Evolutionary conservation across 1,140 invertebrate species (phyloP).

Genomic region (Tetramorium parvispinum): DNA sequence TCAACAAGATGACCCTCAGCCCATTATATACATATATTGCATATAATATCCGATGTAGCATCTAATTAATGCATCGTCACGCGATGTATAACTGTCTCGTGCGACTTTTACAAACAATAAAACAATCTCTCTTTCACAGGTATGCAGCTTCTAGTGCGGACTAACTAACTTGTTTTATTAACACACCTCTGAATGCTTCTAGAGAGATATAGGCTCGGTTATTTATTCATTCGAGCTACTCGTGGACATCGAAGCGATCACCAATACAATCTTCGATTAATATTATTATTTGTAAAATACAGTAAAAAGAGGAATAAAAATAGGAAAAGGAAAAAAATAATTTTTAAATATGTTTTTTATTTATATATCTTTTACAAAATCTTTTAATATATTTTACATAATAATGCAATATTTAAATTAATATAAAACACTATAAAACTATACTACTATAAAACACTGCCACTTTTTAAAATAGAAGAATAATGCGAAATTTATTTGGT

Average conservation of each 20-base stretch:
- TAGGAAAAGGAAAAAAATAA: not conserved
- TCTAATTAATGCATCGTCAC: conserved; percentile 54
- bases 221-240: conserved; percentile 29
- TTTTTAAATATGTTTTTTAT: not conserved
- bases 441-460: not conserved
- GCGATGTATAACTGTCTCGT: conserved; percentile 40
- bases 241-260: conserved; percentile 40
- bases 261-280: not conserved
- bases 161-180: conserved; percentile 78
- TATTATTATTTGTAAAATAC: not conserved
- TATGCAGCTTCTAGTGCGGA: conserved; percentile 84
- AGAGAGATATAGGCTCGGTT: conserved; percentile 80
- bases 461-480: not conserved
- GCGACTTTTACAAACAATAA: conserved; percentile 73
- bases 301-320: not conserved
- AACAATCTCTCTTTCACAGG: conserved; percentile 82
- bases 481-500: not conserved
- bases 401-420: not conserved
- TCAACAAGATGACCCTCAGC: conserved; percentile 33
- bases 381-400: not conserved
- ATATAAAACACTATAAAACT: too few species aligned
- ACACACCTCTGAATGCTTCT: conserved; percentile 78
- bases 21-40: conserved; percentile 34
- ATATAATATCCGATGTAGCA: conserved; percentile 52
- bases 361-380: not conserved